Percentiles rank a stretch among this genome's conserved stretches.
Conservation (phyloP, 1,140 invertebrate species). For the Pseudomyrmex dendroicus region DNA sequence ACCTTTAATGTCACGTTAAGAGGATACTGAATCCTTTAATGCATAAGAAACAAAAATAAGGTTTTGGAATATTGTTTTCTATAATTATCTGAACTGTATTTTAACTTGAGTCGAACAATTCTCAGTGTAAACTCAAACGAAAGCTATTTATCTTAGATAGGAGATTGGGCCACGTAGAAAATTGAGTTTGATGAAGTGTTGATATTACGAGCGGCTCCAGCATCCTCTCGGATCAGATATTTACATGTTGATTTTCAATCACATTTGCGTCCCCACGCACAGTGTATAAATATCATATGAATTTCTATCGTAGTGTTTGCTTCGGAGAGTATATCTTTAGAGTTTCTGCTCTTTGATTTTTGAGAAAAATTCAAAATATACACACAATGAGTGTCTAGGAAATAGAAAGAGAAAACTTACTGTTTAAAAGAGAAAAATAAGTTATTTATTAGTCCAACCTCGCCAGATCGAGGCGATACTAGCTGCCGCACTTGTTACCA, state of each 20-base stretch:
- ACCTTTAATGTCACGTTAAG: conserved; percentile 42
- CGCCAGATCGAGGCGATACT: conserved; percentile 90
- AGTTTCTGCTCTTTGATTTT: conserved; percentile 57
- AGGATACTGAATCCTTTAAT: no score
- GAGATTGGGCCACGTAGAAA: no score
- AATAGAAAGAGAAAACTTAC: conserved; percentile 52
- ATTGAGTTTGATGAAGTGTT: no score
- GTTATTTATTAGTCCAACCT: conserved; percentile 87
- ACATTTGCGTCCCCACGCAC: not conserved
- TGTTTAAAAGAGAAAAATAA: conserved; percentile 62
- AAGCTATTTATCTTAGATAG: conserved; percentile 36
- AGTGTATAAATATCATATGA: conserved; percentile 42
- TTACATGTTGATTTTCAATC: conserved; percentile 60
- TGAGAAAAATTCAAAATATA: conserved; percentile 41
- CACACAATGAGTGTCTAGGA: not conserved
- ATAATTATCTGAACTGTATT: no score
- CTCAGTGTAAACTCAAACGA: not conserved
- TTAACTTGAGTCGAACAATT: no score
- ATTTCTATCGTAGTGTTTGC: conserved; percentile 36
- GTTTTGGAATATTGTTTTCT: no score
- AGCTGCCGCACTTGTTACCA: conserved; percentile 89
- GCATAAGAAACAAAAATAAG: no score
- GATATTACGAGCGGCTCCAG: no score
- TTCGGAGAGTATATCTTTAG: conserved; percentile 14
- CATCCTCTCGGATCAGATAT: conserved; percentile 18